phyloP scores from a whole-genome alignment of 2,797 vertebrate genomes.

The Phoeniculus purpureus region DNA sequence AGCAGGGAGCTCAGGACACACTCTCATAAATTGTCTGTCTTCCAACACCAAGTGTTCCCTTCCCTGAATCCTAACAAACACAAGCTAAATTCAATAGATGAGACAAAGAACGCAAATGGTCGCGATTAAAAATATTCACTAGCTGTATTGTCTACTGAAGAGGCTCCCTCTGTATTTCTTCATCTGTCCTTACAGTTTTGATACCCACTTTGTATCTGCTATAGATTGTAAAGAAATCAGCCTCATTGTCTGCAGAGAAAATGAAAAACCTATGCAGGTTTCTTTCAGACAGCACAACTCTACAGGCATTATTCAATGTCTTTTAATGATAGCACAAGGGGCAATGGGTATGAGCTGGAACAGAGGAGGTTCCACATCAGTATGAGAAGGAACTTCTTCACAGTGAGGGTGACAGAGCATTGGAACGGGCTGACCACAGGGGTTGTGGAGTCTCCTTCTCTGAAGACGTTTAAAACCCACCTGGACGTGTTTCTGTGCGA shows the following conservation, averaged over 20 bases:
- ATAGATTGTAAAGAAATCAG: neutral
- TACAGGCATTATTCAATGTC: neutral
- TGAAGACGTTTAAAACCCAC: too few relatives aligned
- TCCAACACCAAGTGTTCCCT: neutral
- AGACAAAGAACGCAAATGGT: neutral
- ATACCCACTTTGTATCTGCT: neutral
- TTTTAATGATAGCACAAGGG: too few relatives aligned
- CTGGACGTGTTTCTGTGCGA: too few relatives aligned
- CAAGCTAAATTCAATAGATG: fast-evolving
- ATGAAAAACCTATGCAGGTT: fast-evolving
- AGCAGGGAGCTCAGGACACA: neutral
- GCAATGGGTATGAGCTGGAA: too few relatives aligned
- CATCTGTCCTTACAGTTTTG: neutral
- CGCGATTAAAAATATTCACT: neutral
- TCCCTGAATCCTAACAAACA: neutral
- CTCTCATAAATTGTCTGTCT: neutral
- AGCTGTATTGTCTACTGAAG: neutral
- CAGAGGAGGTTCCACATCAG: too few relatives aligned
- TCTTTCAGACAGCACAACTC: neutral
- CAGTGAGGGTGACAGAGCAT: too few relatives aligned
- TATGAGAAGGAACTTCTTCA: too few relatives aligned
- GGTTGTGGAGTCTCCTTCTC: too few relatives aligned
- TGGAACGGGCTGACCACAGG: too few relatives aligned
- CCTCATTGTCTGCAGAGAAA: neutral
- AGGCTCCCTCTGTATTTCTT: neutral